Conservation (phyloP, 2,113 vertebrate species). For the Gracilinanus agilis region DNA sequence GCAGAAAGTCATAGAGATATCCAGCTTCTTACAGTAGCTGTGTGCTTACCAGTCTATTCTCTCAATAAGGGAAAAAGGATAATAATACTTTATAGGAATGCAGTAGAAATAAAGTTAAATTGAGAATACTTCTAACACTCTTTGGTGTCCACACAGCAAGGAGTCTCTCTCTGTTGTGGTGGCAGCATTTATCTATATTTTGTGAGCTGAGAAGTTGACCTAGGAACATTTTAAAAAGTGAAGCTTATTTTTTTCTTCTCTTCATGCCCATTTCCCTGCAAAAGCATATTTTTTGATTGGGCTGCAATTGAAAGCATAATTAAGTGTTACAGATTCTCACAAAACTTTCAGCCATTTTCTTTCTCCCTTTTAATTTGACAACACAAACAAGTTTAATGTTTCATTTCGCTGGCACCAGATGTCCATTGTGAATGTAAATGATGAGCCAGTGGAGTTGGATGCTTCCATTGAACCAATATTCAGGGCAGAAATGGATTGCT, state of each 20-base stretch:
- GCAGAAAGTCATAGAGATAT: conserved; percentile 28
- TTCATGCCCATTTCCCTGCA: conserved; percentile 58
- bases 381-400: conserved; percentile 78
- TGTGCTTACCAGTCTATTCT: conserved; percentile 4
- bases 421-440: conserved; percentile 80
- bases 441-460: conserved; percentile 72
- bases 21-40: not conserved
- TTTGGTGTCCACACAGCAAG: conserved; percentile 15
- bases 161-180: not conserved
- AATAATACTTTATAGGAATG: not conserved
- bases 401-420: conserved; percentile 80
- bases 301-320: conserved; percentile 76
- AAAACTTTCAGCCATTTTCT: conserved; percentile 72
- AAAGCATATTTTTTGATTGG: conserved; percentile 76
- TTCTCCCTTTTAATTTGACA: conserved; percentile 71
- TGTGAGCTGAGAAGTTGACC: conserved; percentile 63
- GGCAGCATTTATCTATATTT: conserved; percentile 48
- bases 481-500: conserved; percentile 62
- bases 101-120: not conserved
- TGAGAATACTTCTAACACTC: not conserved
- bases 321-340: conserved; percentile 73
- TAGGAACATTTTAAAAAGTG: conserved; percentile 60
- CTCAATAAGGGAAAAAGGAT: not conserved
- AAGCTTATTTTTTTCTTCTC: conserved; percentile 32
- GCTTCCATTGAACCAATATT: conserved; percentile 62